Evolutionary conservation across 2,797 vertebrate genomes (phyloP), one percentile per base, ranked within the genome.

Genomic region (Halcyon leucocephala): DNA sequence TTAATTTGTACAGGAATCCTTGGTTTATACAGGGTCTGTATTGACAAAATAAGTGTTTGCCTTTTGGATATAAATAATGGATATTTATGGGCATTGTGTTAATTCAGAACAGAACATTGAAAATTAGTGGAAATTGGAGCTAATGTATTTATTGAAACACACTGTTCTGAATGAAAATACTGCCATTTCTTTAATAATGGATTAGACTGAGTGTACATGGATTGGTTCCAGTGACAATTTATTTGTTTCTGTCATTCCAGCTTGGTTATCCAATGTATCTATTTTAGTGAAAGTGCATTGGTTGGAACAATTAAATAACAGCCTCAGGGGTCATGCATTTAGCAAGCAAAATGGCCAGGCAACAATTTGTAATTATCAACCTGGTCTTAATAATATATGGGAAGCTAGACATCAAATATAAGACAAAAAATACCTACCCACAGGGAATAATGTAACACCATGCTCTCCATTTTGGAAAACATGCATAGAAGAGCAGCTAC

Each of bases 251-350:
- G 49, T 93, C 86, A 87, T 82, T 89, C 65, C 78, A 78, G 64
- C 41, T 94, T 84, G 62, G 35, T 92, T 96, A 92, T 64, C 73
- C 74, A 90, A 66, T 93, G 81, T 81, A 64, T 84, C 73, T 95
- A 62, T 93, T 97, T 95, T 86, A 95, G 80, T 90, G 77, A 62
- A 95, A 92, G 28, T 58, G 62, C 87, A 71, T 60, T 93, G 89
- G 48, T 84, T 89, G 57, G 60, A 91, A 81, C 94, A 95, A 96
- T 96, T 96, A 90, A 96, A 85, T 78, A 93, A 91, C 82, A 92
- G 79, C 79, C 93, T 92, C 74, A 82, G 90, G 82, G 69, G 62
- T 82, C 73, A 61, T 48, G 60, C 91, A 71, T 92, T 95, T 90
- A 92, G 90, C 4, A 85, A 95, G 88, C 74, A 88, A 94, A 96